Percentiles rank a stretch among this genome's conserved stretches.
phyloP scores from a whole-genome alignment of 1,140 invertebrate species.

The Catajapyx aquilonaris region DNA sequence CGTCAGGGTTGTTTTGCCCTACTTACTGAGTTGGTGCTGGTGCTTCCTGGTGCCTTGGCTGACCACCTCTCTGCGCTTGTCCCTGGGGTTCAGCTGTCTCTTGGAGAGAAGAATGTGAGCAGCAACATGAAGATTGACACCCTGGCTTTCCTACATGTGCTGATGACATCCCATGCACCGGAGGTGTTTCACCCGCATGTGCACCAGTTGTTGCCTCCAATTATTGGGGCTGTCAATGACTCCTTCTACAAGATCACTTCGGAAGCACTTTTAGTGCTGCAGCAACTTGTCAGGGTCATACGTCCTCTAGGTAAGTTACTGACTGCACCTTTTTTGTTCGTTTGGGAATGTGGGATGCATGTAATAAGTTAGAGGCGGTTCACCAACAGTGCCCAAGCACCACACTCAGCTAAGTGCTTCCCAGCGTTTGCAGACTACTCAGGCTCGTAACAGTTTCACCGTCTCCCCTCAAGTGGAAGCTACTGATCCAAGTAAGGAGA shows the following conservation, averaged over 20 bases:
- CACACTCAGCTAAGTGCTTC: too few relatives aligned
- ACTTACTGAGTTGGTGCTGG: conserved; percentile 71
- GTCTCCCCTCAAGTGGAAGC: too few relatives aligned
- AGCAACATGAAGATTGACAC: conserved; percentile 99
- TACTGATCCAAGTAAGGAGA: too few relatives aligned
- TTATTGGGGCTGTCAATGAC: conserved; percentile 75
- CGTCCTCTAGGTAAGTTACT: conserved; percentile 47
- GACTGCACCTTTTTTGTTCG: too few relatives aligned
- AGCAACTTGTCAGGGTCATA: conserved; percentile 86
- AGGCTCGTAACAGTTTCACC: too few relatives aligned
- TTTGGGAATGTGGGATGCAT: too few relatives aligned
- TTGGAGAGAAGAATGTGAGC: conserved; percentile 83
- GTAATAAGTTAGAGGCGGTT: too few relatives aligned
- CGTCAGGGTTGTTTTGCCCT: conserved; percentile 79
- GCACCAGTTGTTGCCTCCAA: conserved; percentile 67
- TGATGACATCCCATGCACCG: conserved; percentile 63
- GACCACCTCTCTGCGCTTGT: conserved; percentile 67
- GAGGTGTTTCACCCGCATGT: conserved; percentile 49
- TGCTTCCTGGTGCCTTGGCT: conserved; percentile 68
- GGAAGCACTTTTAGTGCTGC: conserved; percentile 76
- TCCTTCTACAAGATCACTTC: conserved; percentile 97
- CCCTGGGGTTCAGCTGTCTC: conserved; percentile 73
- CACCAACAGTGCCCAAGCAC: too few relatives aligned
- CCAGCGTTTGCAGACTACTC: too few relatives aligned
- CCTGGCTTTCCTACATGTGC: conserved; percentile 72